Conservation (phyloP, 2,888 invertebrate genomes). For the Limenitis arthemis region DNA sequence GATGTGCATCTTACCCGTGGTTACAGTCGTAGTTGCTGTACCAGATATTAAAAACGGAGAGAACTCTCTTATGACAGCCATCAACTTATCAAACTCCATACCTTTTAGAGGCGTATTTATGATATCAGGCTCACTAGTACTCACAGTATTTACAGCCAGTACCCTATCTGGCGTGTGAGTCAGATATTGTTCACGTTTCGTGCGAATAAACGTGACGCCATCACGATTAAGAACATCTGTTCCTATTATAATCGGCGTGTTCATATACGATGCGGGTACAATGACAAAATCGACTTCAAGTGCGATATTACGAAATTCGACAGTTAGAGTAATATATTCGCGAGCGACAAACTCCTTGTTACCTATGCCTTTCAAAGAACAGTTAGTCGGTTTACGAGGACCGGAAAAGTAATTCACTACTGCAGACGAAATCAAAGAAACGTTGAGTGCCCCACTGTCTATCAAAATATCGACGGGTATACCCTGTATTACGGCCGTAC, state of each 20-base stretch:
- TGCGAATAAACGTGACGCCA: background rate
- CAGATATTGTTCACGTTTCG: background rate
- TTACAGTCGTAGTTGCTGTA: background rate
- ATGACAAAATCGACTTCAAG: slow-evolving; percentile 23
- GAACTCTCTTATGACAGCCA: background rate
- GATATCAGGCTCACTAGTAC: background rate
- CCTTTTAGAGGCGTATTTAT: slow-evolving; percentile 14
- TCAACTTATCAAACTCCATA: background rate
- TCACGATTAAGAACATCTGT: background rate
- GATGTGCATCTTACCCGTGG: background rate
- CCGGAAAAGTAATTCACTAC: slow-evolving; percentile 13
- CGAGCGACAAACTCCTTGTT: slow-evolving; percentile 5
- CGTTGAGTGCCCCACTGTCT: slow-evolving; percentile 23
- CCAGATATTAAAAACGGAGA: background rate
- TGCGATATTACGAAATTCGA: slow-evolving; percentile 17
- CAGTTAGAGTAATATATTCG: slow-evolving; percentile 12
- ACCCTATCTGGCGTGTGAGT: background rate
- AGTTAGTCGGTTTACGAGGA: background rate
- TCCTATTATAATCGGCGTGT: background rate
- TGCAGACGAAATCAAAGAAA: slow-evolving; percentile 20
- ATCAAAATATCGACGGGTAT: slow-evolving; percentile 25
- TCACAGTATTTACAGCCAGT: background rate
- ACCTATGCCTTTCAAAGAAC: slow-evolving; percentile 16
- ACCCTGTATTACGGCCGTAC: slow-evolving; percentile 9
- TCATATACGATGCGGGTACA: slow-evolving; percentile 14